Evolutionary conservation across 2,113 vertebrate genomes (phyloP).

Genomic region (Aix galericulata): DNA sequence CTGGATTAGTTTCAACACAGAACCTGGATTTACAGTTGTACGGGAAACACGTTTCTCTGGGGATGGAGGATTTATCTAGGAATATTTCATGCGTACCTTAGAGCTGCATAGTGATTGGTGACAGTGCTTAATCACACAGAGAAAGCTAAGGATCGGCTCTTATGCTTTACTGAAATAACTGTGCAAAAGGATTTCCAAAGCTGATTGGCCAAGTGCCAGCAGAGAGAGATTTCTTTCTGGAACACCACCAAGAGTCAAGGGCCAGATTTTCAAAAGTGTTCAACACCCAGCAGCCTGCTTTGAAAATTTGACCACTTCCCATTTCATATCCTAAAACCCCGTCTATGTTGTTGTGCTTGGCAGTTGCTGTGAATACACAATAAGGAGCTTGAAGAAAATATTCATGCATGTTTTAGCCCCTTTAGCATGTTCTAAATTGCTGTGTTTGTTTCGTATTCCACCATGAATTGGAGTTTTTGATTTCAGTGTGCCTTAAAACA

Average conservation of each 20-base stretch:
- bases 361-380: constrained; percentile 31
- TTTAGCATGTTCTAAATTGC: neutral
- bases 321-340: constrained; percentile 45
- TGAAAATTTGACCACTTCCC: constrained; percentile 59
- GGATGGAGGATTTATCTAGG: constrained; percentile 59
- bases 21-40: constrained; percentile 60
- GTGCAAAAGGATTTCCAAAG: constrained; percentile 47
- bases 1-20: constrained; percentile 70
- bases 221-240: constrained; percentile 46
- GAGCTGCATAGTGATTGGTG: constrained; percentile 40
- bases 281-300: constrained; percentile 31
- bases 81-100: constrained; percentile 34
- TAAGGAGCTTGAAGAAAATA: constrained; percentile 29
- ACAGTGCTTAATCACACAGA: constrained; percentile 58
- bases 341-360: constrained; percentile 47
- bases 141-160: constrained; percentile 40
- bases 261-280: constrained; percentile 49
- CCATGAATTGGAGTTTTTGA: neutral
- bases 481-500: constrained; percentile 32
- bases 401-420: neutral
- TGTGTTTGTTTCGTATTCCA: constrained; percentile 16
- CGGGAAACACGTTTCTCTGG: constrained; percentile 62
- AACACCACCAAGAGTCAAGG: neutral
- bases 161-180: constrained; percentile 33
- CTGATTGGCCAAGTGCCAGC: constrained; percentile 48